A percentile compares a stretch with the other conserved stretches of the same genome.
These are phyloP conservation scores for Theonella swinhoei DNA, from an alignment of 37 sponge, comb jelly and placozoan genomes.

Conservation along the genomic window DNA sequence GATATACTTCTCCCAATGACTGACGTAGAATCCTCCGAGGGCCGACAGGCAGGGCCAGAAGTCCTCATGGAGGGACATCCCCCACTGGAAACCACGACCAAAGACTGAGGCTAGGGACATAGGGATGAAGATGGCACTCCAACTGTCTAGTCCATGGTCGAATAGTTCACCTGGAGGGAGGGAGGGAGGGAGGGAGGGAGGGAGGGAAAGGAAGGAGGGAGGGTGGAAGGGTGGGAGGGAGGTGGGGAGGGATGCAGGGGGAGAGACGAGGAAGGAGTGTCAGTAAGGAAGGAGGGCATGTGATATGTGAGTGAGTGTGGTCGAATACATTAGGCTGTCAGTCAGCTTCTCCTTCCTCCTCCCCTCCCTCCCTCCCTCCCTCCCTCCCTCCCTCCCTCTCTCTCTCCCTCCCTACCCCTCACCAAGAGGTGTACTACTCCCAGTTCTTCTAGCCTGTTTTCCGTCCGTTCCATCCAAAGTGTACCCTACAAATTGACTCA, in stretches of 20 bases:
- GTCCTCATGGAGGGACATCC: conserved; percentile 20
- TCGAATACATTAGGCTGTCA: no score
- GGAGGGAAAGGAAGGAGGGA: no score
- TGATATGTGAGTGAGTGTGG: not conserved
- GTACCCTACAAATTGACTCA: conserved; percentile 71
- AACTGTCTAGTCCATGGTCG: conserved; percentile 93
- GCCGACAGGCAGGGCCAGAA: conserved; percentile 30
- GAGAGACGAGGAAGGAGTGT: no score
- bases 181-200: not conserved
- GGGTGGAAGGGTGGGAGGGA: no score
- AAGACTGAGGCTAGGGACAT: conserved; percentile 60
- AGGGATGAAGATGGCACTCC: conserved; percentile 60
- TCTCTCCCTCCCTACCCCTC: no score
- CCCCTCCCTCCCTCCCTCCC: no score
- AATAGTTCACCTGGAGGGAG: conserved; percentile 81
- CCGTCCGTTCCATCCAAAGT: conserved; percentile 93
- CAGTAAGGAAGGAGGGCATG: not conserved
- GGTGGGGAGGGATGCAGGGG: no score
- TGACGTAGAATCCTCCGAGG: conserved; percentile 84
- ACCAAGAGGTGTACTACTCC: conserved; percentile 82
- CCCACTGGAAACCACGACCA: conserved; percentile 82
- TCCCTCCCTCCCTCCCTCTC: no score
- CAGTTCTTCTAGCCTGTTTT: conserved; percentile 89
- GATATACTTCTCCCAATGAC: conserved; percentile 98
- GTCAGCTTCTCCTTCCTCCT: no score